Evolutionary conservation across 53 echinoderm and acorn worm genomes (phyloP).

Genomic region (Echinometra lucunter): DNA sequence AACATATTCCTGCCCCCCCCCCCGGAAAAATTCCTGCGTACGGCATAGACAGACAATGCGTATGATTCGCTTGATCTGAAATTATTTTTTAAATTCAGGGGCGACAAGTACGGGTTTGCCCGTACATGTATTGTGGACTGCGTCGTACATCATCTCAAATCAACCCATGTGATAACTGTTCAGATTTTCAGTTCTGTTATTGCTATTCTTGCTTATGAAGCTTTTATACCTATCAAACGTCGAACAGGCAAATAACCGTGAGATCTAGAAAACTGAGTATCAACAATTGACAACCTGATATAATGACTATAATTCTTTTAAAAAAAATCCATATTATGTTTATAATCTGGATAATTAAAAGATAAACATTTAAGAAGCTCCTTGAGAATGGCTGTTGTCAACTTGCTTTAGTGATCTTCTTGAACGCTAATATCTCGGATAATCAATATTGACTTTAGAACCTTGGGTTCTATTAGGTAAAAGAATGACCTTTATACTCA

Average conservation of each 20-base stretch:
- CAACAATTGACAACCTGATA: background rate
- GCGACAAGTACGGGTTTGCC: no score
- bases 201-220: background rate
- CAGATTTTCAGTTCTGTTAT: background rate
- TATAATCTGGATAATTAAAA: background rate
- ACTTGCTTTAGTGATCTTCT: background rate
- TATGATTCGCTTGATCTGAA: no score
- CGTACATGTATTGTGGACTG: no score
- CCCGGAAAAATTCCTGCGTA: no score
- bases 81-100: no score
- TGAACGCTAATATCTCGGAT: slow-evolving; percentile 2
- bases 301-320: background rate
- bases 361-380: background rate
- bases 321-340: no score
- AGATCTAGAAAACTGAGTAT: background rate
- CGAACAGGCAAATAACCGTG: background rate
- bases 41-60: no score
- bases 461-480: background rate
- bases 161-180: background rate
- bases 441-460: background rate
- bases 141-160: background rate
- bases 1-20: no score
- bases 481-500: slow-evolving; percentile 14
- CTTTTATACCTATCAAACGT: background rate
- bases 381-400: background rate